Evolutionary conservation across 2,113 vertebrate genomes (phyloP).

Genomic region (Tichodroma muraria): DNA sequence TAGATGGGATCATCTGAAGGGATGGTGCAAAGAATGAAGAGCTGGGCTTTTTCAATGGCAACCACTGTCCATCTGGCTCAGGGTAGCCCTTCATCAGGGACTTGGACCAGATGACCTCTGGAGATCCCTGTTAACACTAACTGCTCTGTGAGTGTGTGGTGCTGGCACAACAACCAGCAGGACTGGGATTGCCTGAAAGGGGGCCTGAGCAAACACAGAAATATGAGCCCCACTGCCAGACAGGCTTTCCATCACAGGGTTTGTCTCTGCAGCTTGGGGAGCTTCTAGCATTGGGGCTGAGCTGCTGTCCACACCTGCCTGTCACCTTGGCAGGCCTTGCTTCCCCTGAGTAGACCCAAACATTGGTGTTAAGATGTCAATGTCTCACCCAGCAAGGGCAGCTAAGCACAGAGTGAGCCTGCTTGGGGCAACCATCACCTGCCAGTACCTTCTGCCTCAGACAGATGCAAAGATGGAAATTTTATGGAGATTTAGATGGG

Average conservation of each 20-base stretch:
- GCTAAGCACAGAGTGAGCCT: not conserved
- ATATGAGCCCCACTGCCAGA: no score
- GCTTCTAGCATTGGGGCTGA: not conserved
- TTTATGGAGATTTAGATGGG: not conserved
- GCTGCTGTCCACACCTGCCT: not conserved
- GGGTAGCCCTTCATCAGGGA: not conserved
- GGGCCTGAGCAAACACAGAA: no score
- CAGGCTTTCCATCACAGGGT: not conserved
- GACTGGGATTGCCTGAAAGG: not conserved
- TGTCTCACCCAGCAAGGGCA: not conserved
- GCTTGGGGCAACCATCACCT: fast-evolving
- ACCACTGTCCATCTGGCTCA: not conserved
- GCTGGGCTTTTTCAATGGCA: not conserved
- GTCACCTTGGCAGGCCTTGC: not conserved
- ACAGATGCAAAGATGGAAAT: not conserved
- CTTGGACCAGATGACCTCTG: not conserved
- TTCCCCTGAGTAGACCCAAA: not conserved
- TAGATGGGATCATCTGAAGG: no score
- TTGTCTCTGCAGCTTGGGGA: not conserved
- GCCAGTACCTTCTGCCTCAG: not conserved
- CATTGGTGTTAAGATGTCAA: not conserved
- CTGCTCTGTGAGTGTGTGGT: not conserved
- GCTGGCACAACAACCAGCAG: not conserved
- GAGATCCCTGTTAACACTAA: not conserved
- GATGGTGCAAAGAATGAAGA: not conserved